A percentile compares a stretch with the other conserved stretches of the same genome.
phyloP scores from a whole-genome alignment of 2,888 invertebrate species.

The Choristoneura rosaceana region DNA sequence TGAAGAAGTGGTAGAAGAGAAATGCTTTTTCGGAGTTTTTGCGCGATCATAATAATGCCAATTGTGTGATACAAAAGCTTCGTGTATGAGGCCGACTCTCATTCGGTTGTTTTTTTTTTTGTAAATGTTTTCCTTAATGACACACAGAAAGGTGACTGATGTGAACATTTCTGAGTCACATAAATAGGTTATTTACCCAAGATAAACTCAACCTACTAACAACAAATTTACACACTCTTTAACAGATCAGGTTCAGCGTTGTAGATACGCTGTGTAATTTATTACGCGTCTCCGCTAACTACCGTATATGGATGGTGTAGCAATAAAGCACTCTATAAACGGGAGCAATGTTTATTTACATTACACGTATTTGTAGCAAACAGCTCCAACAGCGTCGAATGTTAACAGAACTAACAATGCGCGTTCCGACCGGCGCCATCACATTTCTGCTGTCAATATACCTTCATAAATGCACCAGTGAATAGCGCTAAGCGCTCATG shows the following conservation, averaged over 20 bases:
- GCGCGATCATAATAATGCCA: too few relatives aligned
- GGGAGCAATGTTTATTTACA: constrained; percentile 21
- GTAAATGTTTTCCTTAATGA: too few relatives aligned
- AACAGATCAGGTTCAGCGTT: background rate
- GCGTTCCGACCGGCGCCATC: constrained; percentile 2
- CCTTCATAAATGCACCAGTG: background rate
- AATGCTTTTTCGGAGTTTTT: too few relatives aligned
- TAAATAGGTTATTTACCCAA: too few relatives aligned
- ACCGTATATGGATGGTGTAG: constrained; percentile 23
- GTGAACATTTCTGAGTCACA: too few relatives aligned
- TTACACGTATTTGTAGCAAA: constrained; percentile 25
- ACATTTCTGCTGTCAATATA: background rate
- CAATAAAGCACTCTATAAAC: constrained; percentile 24
- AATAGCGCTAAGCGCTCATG: background rate
- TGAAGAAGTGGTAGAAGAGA: too few relatives aligned
- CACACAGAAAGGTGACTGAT: too few relatives aligned
- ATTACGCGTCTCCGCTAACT: constrained; percentile 3
- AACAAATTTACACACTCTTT: background rate
- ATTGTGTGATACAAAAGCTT: too few relatives aligned
- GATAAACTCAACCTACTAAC: background rate
- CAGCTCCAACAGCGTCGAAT: constrained; percentile 8
- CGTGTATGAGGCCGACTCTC: too few relatives aligned
- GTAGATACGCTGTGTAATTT: constrained; percentile 3
- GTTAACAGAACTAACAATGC: constrained; percentile 8
- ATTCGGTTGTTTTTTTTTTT: too few relatives aligned